These are phyloP conservation scores for Conger conger DNA, from an alignment of 2,113 vertebrate genomes.

Conservation along the genomic window DNA sequence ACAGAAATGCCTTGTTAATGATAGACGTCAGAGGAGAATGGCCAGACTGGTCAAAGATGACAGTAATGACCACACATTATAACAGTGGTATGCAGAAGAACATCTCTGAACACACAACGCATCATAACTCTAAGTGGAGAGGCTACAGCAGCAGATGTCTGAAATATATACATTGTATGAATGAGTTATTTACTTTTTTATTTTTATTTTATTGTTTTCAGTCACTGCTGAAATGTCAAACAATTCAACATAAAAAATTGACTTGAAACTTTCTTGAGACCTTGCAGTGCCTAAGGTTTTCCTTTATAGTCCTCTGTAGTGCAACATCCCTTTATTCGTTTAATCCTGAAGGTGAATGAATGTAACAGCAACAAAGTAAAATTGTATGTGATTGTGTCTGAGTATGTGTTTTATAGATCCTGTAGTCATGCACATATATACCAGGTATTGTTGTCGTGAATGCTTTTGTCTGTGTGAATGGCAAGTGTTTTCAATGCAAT, in stretches of 20 bases:
- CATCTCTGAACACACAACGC: too few relatives aligned
- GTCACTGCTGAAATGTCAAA: conserved; percentile 24
- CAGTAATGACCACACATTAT: too few relatives aligned
- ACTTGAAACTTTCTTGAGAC: conserved; percentile 28
- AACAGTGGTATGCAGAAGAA: too few relatives aligned
- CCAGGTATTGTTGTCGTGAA: neutral
- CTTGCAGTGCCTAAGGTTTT: conserved; percentile 9
- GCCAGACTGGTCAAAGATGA: too few relatives aligned
- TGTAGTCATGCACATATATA: neutral
- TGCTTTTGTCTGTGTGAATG: neutral
- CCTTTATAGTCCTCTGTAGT: conserved; percentile 22
- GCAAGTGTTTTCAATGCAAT: neutral
- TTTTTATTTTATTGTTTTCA: conserved; percentile 16
- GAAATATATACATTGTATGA: too few relatives aligned
- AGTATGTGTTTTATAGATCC: neutral
- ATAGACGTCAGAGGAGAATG: too few relatives aligned
- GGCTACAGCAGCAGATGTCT: too few relatives aligned
- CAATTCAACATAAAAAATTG: neutral
- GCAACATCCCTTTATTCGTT: neutral
- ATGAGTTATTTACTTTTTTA: neutral
- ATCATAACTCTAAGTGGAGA: too few relatives aligned
- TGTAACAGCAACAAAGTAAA: neutral
- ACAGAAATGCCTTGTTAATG: too few relatives aligned
- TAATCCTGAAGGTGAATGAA: neutral
- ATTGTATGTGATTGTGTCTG: neutral